Evolutionary conservation across 2,888 invertebrate species (phyloP).

Genomic region (Corbicula japonica): DNA sequence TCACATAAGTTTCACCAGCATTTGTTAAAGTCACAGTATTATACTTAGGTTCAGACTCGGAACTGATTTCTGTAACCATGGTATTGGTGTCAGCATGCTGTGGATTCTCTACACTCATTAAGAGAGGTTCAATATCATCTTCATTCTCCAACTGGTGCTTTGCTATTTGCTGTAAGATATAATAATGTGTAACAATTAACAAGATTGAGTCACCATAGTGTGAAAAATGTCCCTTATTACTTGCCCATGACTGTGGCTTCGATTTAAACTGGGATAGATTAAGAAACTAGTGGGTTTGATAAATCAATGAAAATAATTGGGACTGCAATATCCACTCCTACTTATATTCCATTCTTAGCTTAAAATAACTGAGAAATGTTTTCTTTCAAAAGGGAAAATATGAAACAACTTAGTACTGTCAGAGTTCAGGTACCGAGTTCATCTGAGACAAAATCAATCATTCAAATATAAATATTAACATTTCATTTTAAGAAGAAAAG

Average conservation of each 20-base stretch:
- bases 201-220: background rate
- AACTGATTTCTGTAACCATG: slow-evolving; percentile 51
- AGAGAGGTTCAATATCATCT: slow-evolving; percentile 41
- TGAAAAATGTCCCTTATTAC: background rate
- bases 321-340: background rate
- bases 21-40: slow-evolving; percentile 19
- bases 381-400: background rate
- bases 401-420: background rate
- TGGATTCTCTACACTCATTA: slow-evolving; percentile 25
- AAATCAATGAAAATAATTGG: background rate
- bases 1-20: slow-evolving; percentile 17
- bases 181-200: background rate
- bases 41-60: slow-evolving; percentile 32
- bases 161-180: slow-evolving; percentile 74
- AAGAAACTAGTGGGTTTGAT: background rate
- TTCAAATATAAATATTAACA: too few relatives aligned
- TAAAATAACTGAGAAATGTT: background rate
- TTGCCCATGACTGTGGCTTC: background rate
- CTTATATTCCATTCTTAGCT: background rate
- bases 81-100: slow-evolving; percentile 33
- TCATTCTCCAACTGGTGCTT: slow-evolving; percentile 73
- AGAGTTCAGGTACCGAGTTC: background rate
- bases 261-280: background rate
- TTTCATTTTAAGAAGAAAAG: too few relatives aligned
- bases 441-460: background rate